Percentiles rank a stretch among this genome's conserved stretches.
phyloP scores from a whole-genome alignment of 2,797 vertebrate genomes.

The Poeciliopsis infans region DNA sequence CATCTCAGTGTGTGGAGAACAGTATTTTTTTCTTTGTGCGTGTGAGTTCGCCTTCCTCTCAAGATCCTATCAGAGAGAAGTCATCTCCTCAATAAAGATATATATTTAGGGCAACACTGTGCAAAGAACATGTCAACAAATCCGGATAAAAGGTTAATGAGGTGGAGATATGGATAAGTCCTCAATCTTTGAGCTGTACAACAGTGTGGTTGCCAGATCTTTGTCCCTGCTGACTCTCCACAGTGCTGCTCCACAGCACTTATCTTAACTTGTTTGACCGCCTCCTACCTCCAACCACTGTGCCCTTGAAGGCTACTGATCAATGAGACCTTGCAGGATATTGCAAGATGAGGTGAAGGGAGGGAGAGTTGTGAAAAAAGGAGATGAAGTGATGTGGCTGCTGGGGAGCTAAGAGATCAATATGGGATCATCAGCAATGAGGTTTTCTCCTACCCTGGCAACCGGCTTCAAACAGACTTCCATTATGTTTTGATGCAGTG shows the following conservation, averaged over 20 bases:
- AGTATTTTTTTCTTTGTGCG: neutral
- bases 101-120: constrained; percentile 23
- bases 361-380: constrained; percentile 4
- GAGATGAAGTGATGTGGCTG: constrained; percentile 30
- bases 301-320: constrained; percentile 51
- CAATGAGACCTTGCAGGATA: constrained; percentile 56
- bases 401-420: constrained; percentile 46
- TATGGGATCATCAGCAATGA: constrained; percentile 22
- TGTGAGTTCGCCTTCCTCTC: neutral
- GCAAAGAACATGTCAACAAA: constrained; percentile 41
- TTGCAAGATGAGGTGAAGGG: constrained; percentile 11
- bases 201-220: constrained; percentile 25
- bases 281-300: constrained; percentile 32
- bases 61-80: constrained; percentile 25
- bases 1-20: constrained; percentile 32
- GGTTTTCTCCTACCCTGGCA: constrained; percentile 23
- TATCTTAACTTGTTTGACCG: constrained; percentile 35
- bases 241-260: constrained; percentile 34
- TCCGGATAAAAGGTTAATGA: constrained; percentile 63
- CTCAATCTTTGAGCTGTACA: constrained; percentile 38
- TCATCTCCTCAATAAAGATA: constrained; percentile 10
- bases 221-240: constrained; percentile 22
- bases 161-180: constrained; percentile 39
- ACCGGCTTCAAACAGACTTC: constrained; percentile 20
- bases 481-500: neutral